Percentiles rank a stretch among this genome's conserved stretches.
Conservation (phyloP, 2,113 vertebrate species). For the Haplotaxodon microlepis region DNA sequence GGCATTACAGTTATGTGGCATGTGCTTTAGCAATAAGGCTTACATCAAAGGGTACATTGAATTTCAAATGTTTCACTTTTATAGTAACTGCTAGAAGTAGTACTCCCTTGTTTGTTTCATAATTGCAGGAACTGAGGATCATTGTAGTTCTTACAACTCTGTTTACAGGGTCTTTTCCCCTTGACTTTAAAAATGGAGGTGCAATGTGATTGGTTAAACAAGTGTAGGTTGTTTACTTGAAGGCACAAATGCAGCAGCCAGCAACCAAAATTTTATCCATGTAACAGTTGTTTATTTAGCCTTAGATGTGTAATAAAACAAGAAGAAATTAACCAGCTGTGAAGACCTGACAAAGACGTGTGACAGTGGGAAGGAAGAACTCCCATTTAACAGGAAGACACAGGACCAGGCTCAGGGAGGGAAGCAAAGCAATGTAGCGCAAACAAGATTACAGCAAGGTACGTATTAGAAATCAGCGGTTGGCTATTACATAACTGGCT, state of each 20-base stretch:
- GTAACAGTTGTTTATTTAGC: not conserved
- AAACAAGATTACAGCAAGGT: not conserved
- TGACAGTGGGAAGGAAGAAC: not conserved
- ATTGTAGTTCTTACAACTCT: not conserved
- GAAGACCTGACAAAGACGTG: not conserved
- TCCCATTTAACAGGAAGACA: not conserved
- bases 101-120: not conserved
- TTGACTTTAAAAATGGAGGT: not conserved
- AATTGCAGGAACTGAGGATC: not conserved
- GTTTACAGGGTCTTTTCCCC: not conserved
- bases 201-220: not conserved
- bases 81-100: not conserved
- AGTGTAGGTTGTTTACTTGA: not conserved
- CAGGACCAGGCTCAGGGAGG: not conserved
- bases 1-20: not conserved
- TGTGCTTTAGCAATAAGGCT: not conserved
- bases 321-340: not conserved
- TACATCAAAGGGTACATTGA: not conserved
- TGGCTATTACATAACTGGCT: not conserved
- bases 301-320: not conserved
- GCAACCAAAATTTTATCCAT: not conserved
- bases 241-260: not conserved
- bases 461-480: rapidly evolving
- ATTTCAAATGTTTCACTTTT: not conserved
- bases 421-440: not conserved